Conservation (phyloP, 2,888 invertebrate species). For the Boloria euphrosyne region DNA sequence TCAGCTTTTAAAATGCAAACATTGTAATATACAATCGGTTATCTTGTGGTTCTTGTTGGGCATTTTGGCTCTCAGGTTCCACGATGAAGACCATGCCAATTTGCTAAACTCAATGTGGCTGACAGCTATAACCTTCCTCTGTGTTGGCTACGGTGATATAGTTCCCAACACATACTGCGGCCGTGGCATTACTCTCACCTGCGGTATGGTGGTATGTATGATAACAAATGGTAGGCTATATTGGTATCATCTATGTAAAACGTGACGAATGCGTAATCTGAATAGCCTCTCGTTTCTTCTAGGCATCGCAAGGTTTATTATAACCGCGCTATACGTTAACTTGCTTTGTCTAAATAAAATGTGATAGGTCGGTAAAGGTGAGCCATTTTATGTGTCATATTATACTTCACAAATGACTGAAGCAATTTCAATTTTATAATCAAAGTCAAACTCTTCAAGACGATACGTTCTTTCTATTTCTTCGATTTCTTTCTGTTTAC, state of each 20-base stretch:
- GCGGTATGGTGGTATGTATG: conserved; percentile 99
- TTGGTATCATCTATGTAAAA: conserved; percentile 54
- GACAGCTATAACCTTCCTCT: conserved; percentile 99
- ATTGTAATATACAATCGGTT: conserved; percentile 60
- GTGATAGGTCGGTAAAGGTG: conserved; percentile 74
- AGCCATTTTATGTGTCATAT: conserved; percentile 79
- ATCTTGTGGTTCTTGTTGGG: conserved; percentile 80
- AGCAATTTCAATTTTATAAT: conserved; percentile 61
- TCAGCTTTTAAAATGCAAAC: conserved; percentile 33
- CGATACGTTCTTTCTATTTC: conserved; percentile 51
- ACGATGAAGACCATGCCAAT: conserved; percentile 99
- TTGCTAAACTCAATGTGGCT: conserved; percentile 99
- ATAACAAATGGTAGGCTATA: conserved; percentile 61
- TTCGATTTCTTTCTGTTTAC: conserved; percentile 55
- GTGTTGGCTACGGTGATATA: conserved; percentile 99
- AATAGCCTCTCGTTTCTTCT: conserved; percentile 44
- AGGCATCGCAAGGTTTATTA: conserved; percentile 60
- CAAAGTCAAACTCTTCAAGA: conserved; percentile 81
- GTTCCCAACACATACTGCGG: conserved; percentile 99
- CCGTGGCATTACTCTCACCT: conserved; percentile 98
- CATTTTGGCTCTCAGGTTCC: conserved; percentile 90
- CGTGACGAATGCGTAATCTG: conserved; percentile 30
- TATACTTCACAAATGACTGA: conserved; percentile 55
- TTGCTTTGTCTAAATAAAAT: conserved; percentile 63
- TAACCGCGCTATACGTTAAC: conserved; percentile 36